phyloP scores from a whole-genome alignment of 2,888 invertebrate species.

The Asteroscopus sphinx region DNA sequence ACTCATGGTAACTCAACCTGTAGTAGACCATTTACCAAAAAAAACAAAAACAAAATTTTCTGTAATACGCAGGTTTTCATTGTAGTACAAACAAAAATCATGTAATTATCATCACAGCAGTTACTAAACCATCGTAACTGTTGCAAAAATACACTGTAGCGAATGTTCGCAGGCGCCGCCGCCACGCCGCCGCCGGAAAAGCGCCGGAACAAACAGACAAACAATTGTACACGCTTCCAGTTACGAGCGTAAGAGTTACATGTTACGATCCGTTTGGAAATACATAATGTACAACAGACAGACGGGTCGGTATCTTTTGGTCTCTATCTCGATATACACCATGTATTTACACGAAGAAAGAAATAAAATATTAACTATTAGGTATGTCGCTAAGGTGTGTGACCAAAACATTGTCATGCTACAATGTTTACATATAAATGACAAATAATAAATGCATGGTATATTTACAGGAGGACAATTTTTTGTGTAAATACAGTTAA shows the following conservation, averaged over 20 bases:
- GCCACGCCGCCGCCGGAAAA: conserved; percentile 20
- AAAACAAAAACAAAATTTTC: background rate
- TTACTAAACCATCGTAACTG: conserved; percentile 3
- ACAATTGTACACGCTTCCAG: conserved; percentile 20
- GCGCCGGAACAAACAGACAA: conserved; percentile 18
- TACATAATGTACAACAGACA: background rate
- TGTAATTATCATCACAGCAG: background rate
- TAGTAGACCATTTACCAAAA: too few species aligned
- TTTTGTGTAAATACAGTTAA: too few species aligned
- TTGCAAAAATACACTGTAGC: conserved; percentile 27
- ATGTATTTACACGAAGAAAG: background rate
- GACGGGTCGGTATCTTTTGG: too few species aligned
- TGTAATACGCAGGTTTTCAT: background rate
- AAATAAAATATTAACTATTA: too few species aligned
- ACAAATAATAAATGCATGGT: too few species aligned
- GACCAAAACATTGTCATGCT: too few species aligned
- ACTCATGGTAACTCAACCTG: too few species aligned
- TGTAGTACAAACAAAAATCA: background rate
- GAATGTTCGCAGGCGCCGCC: conserved; percentile 8
- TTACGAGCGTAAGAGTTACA: conserved; percentile 2
- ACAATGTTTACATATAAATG: too few species aligned
- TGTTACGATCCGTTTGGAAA: conserved; percentile 14
- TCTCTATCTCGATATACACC: too few species aligned
- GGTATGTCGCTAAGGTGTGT: too few species aligned
- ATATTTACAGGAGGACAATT: too few species aligned